Percentiles rank a stretch among this genome's conserved stretches.
These are phyloP conservation scores for Lepas anatifera DNA, from an alignment of 2,888 invertebrate species.

Conservation along the genomic window DNA sequence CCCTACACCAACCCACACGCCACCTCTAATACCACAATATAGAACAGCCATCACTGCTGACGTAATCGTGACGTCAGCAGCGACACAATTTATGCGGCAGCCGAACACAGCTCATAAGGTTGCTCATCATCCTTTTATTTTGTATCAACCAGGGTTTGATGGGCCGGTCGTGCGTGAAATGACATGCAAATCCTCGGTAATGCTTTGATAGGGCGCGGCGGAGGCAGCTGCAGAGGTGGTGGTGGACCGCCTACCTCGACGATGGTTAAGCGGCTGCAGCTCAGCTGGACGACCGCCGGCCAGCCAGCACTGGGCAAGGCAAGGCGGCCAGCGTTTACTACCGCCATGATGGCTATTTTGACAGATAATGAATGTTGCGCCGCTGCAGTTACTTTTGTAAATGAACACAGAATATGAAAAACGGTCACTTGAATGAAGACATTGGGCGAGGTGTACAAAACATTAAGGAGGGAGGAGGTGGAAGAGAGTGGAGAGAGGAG, in stretches of 20 bases:
- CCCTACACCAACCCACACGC: too few relatives aligned
- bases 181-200: slow-evolving; percentile 7
- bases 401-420: too few relatives aligned
- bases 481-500: too few relatives aligned
- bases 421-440: too few relatives aligned
- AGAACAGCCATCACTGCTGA: too few relatives aligned
- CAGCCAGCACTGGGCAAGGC: not conserved
- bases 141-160: not conserved
- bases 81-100: not conserved
- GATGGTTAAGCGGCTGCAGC: not conserved
- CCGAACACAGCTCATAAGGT: not conserved
- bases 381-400: too few relatives aligned
- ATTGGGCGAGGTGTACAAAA: too few relatives aligned
- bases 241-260: not conserved
- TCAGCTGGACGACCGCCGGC: not conserved
- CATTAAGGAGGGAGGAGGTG: too few relatives aligned
- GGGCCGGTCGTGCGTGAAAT: slow-evolving; percentile 4
- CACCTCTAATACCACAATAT: too few relatives aligned
- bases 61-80: not conserved
- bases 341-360: too few relatives aligned
- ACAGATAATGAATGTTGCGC: too few relatives aligned
- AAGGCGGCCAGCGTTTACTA: too few relatives aligned
- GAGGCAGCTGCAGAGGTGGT: not conserved
- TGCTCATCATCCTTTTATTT: not conserved
- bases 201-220: not conserved